These are phyloP conservation scores for Donacobius atricapilla DNA, from an alignment of 2,113 vertebrate genomes.

Conservation along the genomic window DNA sequence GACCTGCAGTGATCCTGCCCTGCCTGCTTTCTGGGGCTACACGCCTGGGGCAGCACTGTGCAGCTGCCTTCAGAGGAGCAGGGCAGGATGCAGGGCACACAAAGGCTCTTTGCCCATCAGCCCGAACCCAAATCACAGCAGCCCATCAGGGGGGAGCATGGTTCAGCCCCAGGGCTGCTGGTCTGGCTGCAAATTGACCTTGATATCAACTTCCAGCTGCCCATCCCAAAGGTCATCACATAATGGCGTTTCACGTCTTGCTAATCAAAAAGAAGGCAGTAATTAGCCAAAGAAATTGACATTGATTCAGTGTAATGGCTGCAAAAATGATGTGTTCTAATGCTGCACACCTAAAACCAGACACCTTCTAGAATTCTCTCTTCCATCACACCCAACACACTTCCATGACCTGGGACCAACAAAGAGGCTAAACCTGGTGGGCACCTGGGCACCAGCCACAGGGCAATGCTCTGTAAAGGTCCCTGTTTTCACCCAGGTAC, in stretches of 20 bases:
- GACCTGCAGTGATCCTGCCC: not conserved
- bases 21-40: not conserved
- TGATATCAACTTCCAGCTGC: not conserved
- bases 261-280: not conserved
- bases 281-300: not conserved
- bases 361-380: not conserved
- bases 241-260: not conserved
- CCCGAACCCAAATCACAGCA: not conserved
- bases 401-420: too few species aligned
- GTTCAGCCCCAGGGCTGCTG: not conserved
- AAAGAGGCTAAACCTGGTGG: not conserved
- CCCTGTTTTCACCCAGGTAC: not conserved
- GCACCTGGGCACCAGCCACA: not conserved
- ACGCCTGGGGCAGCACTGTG: rapidly evolving
- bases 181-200: not conserved
- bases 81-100: not conserved
- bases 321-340: not conserved
- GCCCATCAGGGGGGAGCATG: not conserved
- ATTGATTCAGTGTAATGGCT: not conserved
- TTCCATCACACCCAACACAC: not conserved
- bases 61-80: not conserved
- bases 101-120: not conserved
- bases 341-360: rapidly evolving
- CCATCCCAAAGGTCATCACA: not conserved
- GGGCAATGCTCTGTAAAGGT: not conserved